Conservation (phyloP, 2,113 vertebrate species). For the Halcyon senegalensis region DNA sequence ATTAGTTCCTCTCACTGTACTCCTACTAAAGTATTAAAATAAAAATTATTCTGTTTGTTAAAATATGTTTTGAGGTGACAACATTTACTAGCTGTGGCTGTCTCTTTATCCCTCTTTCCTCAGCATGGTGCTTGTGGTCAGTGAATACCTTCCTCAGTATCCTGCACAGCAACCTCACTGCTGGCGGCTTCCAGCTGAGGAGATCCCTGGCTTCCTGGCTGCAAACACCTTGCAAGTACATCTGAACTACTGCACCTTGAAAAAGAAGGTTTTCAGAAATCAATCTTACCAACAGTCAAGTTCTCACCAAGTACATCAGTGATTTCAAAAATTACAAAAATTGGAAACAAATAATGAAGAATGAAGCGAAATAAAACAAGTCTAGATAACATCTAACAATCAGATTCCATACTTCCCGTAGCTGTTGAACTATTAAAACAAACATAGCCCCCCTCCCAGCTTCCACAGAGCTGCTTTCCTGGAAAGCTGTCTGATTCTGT, state of each 20-base stretch:
- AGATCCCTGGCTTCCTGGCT: neutral
- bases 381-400: neutral
- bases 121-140: neutral
- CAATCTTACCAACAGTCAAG: neutral
- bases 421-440: neutral
- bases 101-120: neutral
- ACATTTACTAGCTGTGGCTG: neutral
- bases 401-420: neutral
- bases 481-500: neutral
- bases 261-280: neutral
- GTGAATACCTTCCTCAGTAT: neutral
- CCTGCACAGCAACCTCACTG: neutral
- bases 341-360: neutral
- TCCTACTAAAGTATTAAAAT: neutral
- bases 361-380: neutral
- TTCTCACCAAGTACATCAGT: neutral
- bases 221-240: neutral
- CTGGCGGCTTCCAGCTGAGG: neutral
- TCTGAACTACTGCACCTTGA: neutral
- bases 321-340: neutral
- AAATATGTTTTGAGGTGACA: rapidly evolving
- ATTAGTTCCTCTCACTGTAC: neutral
- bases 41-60: neutral
- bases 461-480: neutral
- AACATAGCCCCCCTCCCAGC: neutral